Evolutionary conservation across 2,113 vertebrate species (phyloP).

Genomic region (Serilophus lunatus): DNA sequence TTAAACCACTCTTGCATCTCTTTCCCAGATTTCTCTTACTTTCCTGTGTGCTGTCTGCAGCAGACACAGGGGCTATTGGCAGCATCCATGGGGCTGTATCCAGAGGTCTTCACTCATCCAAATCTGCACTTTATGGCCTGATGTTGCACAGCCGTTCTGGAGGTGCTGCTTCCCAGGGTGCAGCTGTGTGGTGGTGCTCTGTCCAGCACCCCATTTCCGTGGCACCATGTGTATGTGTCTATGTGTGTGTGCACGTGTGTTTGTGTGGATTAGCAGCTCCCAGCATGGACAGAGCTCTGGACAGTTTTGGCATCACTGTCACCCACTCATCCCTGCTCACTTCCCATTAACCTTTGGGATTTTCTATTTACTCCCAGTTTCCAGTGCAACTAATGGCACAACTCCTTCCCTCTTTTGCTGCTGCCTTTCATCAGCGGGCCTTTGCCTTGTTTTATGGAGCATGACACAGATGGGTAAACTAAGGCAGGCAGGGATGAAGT

Average conservation of each 20-base stretch:
- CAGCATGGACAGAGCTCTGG: not conserved
- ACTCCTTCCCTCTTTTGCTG: not conserved
- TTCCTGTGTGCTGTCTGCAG: not conserved
- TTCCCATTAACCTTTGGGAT: not conserved
- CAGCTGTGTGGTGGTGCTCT: not conserved
- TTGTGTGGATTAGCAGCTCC: not conserved
- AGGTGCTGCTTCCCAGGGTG: not conserved
- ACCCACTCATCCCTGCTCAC: fast-evolving
- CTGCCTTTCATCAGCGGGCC: not conserved
- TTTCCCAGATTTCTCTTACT: not conserved
- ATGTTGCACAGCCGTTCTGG: not conserved
- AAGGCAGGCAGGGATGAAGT: not conserved
- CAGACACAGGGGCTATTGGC: fast-evolving
- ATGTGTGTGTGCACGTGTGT: not conserved
- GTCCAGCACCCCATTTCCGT: not conserved
- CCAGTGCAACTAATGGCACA: not conserved
- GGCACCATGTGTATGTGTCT: not conserved
- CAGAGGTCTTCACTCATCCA: not conserved
- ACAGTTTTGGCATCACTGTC: not conserved
- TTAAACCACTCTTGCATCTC: not conserved
- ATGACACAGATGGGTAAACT: not conserved
- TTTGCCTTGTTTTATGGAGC: not conserved
- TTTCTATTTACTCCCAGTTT: not conserved
- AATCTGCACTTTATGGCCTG: not conserved
- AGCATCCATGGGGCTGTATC: not conserved